Evolutionary conservation across 2,113 vertebrate genomes (phyloP).

Genomic region (Puntigrus tetrazona): DNA sequence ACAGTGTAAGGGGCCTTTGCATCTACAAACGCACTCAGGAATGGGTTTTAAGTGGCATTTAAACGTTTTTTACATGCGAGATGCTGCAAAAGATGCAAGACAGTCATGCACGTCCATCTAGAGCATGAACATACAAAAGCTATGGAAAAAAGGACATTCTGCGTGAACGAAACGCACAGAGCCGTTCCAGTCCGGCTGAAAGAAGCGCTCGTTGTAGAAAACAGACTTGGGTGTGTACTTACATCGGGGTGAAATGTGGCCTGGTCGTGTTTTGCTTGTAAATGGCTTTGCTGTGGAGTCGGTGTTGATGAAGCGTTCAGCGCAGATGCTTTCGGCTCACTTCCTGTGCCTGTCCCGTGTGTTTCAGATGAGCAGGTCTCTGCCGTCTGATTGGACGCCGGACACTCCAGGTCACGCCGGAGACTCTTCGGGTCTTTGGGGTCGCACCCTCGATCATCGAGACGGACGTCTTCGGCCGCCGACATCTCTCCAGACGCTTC

Average conservation of each 20-base stretch:
- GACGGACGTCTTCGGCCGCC: background rate
- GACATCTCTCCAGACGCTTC: background rate
- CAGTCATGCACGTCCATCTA: too few relatives aligned
- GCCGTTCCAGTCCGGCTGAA: too few relatives aligned
- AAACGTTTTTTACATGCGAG: too few relatives aligned
- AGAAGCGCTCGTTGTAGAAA: too few relatives aligned
- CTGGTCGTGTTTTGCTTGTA: background rate
- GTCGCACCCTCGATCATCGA: background rate
- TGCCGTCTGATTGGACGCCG: slow-evolving; percentile 76
- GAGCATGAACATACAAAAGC: too few relatives aligned
- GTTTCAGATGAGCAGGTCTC: slow-evolving; percentile 93
- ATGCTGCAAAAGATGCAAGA: too few relatives aligned
- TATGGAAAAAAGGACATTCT: too few relatives aligned
- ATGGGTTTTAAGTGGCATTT: too few relatives aligned
- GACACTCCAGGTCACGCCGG: background rate
- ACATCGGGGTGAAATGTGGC: background rate
- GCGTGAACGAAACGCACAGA: too few relatives aligned
- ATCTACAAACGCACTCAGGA: too few relatives aligned
- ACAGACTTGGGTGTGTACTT: too few relatives aligned
- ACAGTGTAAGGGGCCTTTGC: too few relatives aligned
- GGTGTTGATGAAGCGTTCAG: background rate
- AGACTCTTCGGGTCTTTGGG: background rate
- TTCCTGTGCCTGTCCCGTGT: slow-evolving; percentile 21
- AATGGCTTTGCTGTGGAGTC: background rate
- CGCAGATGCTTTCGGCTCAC: background rate